Percentiles rank a stretch among this genome's conserved stretches.
These are phyloP conservation scores for Chaenodraco wilsoni DNA, from an alignment of 2,797 vertebrate genomes.

Conservation along the genomic window DNA sequence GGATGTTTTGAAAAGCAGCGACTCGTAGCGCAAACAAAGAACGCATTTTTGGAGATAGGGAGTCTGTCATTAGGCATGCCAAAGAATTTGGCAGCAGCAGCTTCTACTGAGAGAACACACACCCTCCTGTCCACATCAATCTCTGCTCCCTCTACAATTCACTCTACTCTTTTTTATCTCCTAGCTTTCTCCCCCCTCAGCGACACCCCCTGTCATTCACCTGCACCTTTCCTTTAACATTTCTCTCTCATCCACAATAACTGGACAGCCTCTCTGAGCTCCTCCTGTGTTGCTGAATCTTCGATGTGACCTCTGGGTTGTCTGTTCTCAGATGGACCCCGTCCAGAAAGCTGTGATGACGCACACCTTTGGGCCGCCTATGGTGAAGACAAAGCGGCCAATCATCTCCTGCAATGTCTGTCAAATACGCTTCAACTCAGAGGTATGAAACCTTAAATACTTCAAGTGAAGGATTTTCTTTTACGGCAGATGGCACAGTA, in stretches of 20 bases:
- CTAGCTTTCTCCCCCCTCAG: constrained; percentile 24
- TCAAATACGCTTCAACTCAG: constrained; percentile 96
- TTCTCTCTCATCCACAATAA: constrained; percentile 35
- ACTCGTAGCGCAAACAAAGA: constrained; percentile 24
- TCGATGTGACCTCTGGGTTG: constrained; percentile 61
- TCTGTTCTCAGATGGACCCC: constrained; percentile 90
- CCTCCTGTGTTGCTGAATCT: constrained; percentile 44
- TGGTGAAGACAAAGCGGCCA: constrained; percentile 91
- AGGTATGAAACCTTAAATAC: constrained; percentile 77
- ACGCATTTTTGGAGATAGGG: constrained; percentile 28
- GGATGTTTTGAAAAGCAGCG: constrained; percentile 21
- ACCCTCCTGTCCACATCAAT: constrained; percentile 66
- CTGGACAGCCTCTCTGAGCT: constrained; percentile 29
- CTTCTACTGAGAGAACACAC: constrained; percentile 65
- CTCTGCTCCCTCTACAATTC: constrained; percentile 46
- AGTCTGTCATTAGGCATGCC: constrained; percentile 64
- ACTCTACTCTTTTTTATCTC: constrained; percentile 40
- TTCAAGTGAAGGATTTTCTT: constrained; percentile 9
- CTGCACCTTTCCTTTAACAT: constrained; percentile 44
- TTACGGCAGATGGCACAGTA: background rate
- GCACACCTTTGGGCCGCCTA: constrained; percentile 90
- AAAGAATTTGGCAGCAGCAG: constrained; percentile 61
- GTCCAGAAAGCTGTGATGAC: constrained; percentile 93
- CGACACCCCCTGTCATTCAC: constrained; percentile 39
- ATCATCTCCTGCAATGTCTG: constrained; percentile 96